Evolutionary conservation across 2,113 vertebrate genomes (phyloP).

Genomic region (Epinephelus lanceolatus): DNA sequence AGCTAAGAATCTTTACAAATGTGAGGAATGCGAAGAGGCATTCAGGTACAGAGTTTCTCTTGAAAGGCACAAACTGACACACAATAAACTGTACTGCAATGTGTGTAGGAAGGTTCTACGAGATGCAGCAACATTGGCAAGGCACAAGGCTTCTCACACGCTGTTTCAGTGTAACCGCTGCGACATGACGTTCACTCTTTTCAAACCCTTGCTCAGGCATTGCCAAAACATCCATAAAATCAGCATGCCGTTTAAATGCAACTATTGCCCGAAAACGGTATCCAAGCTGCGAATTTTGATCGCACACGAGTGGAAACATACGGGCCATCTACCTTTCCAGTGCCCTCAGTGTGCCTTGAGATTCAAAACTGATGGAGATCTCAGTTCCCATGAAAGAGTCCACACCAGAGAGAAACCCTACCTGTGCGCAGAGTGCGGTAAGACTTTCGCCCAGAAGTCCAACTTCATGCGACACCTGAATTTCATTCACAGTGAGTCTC

Average conservation of each 20-base stretch:
- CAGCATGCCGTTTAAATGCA: slow-evolving; percentile 63
- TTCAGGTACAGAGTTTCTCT: slow-evolving; percentile 64
- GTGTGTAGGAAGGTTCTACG: slow-evolving; percentile 68
- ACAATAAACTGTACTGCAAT: slow-evolving; percentile 66
- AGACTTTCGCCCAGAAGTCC: slow-evolving; percentile 55
- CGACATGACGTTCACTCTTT: slow-evolving; percentile 58
- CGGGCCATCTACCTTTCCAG: slow-evolving; percentile 61
- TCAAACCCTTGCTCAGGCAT: slow-evolving; percentile 58
- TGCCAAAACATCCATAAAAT: slow-evolving; percentile 63
- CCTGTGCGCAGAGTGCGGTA: slow-evolving; percentile 72
- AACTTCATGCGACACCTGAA: slow-evolving; percentile 68
- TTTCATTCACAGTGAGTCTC: slow-evolving; percentile 60
- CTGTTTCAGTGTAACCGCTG: slow-evolving; percentile 72
- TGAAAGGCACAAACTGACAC: slow-evolving; percentile 61
- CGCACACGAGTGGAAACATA: slow-evolving; percentile 73
- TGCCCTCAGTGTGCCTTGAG: slow-evolving; percentile 58
- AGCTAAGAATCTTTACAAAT: slow-evolving; percentile 38
- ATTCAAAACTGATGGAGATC: slow-evolving; percentile 51
- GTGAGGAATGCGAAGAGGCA: slow-evolving; percentile 52
- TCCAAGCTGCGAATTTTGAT: slow-evolving; percentile 57
- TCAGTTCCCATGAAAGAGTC: slow-evolving; percentile 61
- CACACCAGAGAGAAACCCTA: slow-evolving; percentile 72
- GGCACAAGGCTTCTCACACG: slow-evolving; percentile 69
- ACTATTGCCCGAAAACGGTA: slow-evolving; percentile 35
- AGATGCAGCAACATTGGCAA: slow-evolving; percentile 35